phyloP scores from a whole-genome alignment of 2,797 vertebrate genomes.

The Clarias fuscus region DNA sequence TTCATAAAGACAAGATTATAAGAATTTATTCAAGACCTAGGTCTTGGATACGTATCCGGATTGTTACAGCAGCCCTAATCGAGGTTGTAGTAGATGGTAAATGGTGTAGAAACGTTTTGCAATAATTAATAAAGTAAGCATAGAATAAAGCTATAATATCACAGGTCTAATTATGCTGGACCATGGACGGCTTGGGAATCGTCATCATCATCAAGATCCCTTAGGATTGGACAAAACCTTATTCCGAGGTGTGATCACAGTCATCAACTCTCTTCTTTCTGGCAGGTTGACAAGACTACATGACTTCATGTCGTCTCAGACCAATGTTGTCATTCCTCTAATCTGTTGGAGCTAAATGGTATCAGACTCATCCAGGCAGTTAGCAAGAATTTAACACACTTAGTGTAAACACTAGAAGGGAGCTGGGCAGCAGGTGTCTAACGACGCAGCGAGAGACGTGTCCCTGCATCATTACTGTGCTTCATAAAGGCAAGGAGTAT shows the following conservation, averaged over 20 bases:
- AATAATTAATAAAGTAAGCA: neutral
- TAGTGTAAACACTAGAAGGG: slow-evolving; percentile 6
- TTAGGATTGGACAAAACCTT: neutral
- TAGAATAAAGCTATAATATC: neutral
- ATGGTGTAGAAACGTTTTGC: neutral
- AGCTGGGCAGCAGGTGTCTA: slow-evolving; percentile 14
- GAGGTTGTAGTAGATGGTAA: too few species aligned
- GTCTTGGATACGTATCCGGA: neutral
- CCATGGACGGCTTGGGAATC: neutral
- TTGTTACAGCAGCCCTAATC: neutral
- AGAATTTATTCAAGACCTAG: neutral
- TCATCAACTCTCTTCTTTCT: neutral
- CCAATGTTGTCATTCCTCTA: neutral
- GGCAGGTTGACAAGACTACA: neutral
- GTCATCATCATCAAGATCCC: neutral
- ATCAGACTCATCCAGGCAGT: slow-evolving; percentile 1
- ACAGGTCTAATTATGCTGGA: neutral
- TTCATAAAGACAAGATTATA: slow-evolving; percentile 3
- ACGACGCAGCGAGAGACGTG: slow-evolving; percentile 25
- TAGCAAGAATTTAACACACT: neutral
- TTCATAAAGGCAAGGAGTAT: slow-evolving; percentile 12
- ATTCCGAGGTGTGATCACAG: neutral
- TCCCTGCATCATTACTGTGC: slow-evolving; percentile 20
- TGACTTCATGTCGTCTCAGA: neutral
- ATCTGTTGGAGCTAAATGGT: neutral